Evolutionary conservation across 2,888 invertebrate species (phyloP).

Genomic region (Imbricaverruca yamaguchii): DNA sequence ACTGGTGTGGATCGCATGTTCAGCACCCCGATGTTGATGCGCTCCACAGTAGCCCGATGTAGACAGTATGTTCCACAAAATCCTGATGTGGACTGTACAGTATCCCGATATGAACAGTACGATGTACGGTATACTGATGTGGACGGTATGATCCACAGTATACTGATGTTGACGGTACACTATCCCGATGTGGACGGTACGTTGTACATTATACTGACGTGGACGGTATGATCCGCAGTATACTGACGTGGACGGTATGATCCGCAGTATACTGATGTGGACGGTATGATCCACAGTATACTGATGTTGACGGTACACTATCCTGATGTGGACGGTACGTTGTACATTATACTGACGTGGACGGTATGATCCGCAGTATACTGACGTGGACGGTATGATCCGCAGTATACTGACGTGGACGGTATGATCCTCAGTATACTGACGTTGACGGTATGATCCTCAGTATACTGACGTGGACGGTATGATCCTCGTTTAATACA

Average conservation of each 20-base stretch:
- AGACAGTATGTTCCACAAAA: conserved; percentile 29
- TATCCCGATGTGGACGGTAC: conserved; percentile 57
- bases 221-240: neutral
- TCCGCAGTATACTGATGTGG: too few relatives aligned
- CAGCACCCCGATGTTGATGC: neutral
- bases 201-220: too few relatives aligned
- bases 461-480: too few relatives aligned
- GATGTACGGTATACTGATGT: too few relatives aligned
- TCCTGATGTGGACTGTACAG: conserved; percentile 82
- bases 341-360: too few relatives aligned
- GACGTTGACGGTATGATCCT: conserved; percentile 56
- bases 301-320: conserved; percentile 63
- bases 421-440: conserved; percentile 43
- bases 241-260: neutral
- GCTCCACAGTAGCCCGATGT: too few relatives aligned
- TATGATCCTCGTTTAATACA: too few relatives aligned
- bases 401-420: too few relatives aligned
- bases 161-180: neutral
- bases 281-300: conserved; percentile 35
- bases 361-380: too few relatives aligned
- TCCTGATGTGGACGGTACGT: too few relatives aligned
- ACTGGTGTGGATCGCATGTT: too few relatives aligned
- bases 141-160: neutral
- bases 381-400: neutral
- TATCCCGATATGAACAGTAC: too few relatives aligned